Conservation (phyloP, 2,797 vertebrate genomes). For the Phrynocephalus forsythii region DNA sequence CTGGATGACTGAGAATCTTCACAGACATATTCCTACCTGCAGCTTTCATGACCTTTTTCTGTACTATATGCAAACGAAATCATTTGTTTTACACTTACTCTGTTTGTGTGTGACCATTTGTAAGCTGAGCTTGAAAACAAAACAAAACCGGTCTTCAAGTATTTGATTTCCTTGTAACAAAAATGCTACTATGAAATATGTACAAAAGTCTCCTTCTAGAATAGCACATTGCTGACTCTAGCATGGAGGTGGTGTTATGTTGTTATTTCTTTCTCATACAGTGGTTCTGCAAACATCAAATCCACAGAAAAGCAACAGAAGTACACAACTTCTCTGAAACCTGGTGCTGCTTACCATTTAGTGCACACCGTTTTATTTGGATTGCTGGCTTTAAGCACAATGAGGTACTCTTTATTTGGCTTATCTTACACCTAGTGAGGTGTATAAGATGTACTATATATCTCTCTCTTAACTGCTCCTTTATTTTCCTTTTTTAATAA, state of each 20-base stretch:
- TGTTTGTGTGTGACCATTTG: background rate
- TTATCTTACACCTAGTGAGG: background rate
- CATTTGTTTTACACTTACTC: slow-evolving; percentile 19
- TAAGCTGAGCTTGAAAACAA: slow-evolving; percentile 13
- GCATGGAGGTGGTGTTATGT: background rate
- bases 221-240: slow-evolving; percentile 15
- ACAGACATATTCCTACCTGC: too few species aligned
- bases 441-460: background rate
- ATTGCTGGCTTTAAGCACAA: slow-evolving; percentile 91
- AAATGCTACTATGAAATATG: slow-evolving; percentile 27
- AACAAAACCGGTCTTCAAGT: background rate
- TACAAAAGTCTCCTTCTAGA: slow-evolving; percentile 5
- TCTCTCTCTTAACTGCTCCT: background rate
- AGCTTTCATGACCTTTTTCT: too few species aligned
- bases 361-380: slow-evolving; percentile 90
- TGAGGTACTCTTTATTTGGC: slow-evolving; percentile 83
- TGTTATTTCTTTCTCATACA: slow-evolving; percentile 55
- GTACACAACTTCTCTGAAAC: slow-evolving; percentile 75
- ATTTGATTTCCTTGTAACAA: slow-evolving; percentile 17
- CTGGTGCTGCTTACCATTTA: slow-evolving; percentile 91
- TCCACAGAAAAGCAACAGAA: slow-evolving; percentile 61
- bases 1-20: too few species aligned
- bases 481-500: background rate
- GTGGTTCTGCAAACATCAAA: slow-evolving; percentile 61
- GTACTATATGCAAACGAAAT: too few species aligned